Base-by-base conservation (phyloP, 2,888 invertebrate genomes). In the Mythimna loreyi region DNA sequence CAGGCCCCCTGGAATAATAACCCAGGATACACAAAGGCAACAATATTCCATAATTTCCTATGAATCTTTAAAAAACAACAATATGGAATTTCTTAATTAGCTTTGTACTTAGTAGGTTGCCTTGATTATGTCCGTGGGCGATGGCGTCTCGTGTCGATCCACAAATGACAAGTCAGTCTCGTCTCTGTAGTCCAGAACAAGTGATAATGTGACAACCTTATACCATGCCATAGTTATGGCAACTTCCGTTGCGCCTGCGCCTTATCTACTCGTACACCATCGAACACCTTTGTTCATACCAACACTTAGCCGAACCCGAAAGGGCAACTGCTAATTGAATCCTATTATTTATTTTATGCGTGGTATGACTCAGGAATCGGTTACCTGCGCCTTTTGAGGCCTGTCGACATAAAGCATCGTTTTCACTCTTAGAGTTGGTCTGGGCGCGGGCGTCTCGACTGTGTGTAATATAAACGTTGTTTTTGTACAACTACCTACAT, bases 271-370 rank as follows among this genome's bases (percentile, higher is more conserved):
- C 53, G 21, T 67, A 84, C 81, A 82, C 83, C 82, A 85, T 84
- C 81, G 72, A 76, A 76, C 82, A 91, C 91, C 92, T 93, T 93
- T 92, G 92, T 93, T 92, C 88, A 86, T 84, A 85, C 85, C 84
- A 87, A 81, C 86, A 88, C 89, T 90, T 87, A 89, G 84, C 87
- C 89, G 81, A 86, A 85, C 86, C 88, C 86, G 87, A 91, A 89
- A 87, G 87, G 89, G 86, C 86, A 81, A 75, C 78, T 81, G 83
- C 87, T 92, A 91, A 92, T 91, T 90, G 88, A 89, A 87, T 90
- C 85, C 85, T 87, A 90, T 89, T 90, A 90, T 87, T 89, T 90
- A 89, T 87, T 88, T 89, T 87, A 87, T 87, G 84, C 80, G 72
- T 82, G 78, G 70, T 79, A 75, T 87, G 86, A 90, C 82, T 89